Evolutionary conservation across 2,113 vertebrate genomes (phyloP), one percentile per base, ranked within the genome.

Genomic region (Nothobranchius furzeri): DNA sequence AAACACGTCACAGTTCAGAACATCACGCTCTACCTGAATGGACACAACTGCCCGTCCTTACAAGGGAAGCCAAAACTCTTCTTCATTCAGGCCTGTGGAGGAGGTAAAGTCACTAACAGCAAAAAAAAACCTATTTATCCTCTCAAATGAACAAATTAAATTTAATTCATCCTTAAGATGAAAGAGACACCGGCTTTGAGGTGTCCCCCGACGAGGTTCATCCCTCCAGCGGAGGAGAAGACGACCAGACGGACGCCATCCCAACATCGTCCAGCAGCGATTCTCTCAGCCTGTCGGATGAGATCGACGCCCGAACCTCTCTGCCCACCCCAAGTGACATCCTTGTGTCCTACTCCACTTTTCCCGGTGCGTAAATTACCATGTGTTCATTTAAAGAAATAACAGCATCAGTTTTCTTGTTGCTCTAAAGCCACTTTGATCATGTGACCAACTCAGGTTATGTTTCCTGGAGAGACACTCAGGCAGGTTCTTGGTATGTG

Each of bases 1-100:
- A 68, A 48, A 6, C 0, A 60, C 1, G 83, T 99, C 70, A 68
- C 94, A 0, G 70, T 99, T 0, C 95, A 99, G 89, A 71, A 52
- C 48, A 94, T 98, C 53, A 96, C 98, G 73, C 95, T 90, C 83
- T 94, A 89, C 85, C 95, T 99, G 76, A 95, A 94, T 10, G 98
- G 98, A 51, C 86, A 89, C 66, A 20, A 91, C 62, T 96, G 96
- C 82, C 95, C 92, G 0, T 94, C 93, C 15, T 65, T 99, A 75
- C 91, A 96, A 75, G 94, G 96, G 78, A 99, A 99, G 85, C 98
- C 97, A 55, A 99, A 99, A 72, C 90, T 99, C 12, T 98, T 99
- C 85, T 97, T 99, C 83, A 96, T 99, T 88, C 98, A 99, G 88
- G 98, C 98, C 60, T 99, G 97, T 52, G 96, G 95, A 15, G 98